Conservation (phyloP, 2,113 vertebrate genomes). For the Dendropsophus ebraccatus region DNA sequence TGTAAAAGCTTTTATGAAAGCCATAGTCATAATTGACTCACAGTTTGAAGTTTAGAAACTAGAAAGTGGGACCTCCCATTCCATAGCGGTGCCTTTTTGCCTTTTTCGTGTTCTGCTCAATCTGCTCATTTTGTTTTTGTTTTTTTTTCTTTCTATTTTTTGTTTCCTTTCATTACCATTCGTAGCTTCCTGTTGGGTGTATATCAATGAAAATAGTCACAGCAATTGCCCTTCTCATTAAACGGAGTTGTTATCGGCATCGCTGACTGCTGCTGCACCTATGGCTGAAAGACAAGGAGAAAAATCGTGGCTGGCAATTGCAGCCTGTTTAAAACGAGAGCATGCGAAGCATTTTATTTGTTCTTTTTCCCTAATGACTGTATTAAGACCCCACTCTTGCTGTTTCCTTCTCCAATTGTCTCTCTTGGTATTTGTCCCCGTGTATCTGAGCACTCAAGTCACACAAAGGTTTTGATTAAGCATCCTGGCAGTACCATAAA, state of each 20-base stretch:
- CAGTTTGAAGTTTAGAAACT: background rate
- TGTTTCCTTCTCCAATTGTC: conserved; percentile 48
- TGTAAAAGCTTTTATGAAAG: conserved; percentile 7
- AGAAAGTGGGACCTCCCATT: background rate
- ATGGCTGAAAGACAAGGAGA: conserved; percentile 24
- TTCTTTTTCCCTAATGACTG: conserved; percentile 51
- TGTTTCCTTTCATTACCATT: conserved; percentile 8
- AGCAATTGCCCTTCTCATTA: conserved; percentile 27
- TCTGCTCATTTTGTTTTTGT: background rate
- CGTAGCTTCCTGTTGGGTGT: background rate
- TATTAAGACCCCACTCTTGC: conserved; percentile 51
- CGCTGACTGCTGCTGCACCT: conserved; percentile 16
- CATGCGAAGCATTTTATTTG: conserved; percentile 46
- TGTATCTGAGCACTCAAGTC: conserved; percentile 45
- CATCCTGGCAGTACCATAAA: conserved; percentile 45
- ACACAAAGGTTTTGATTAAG: conserved; percentile 57
- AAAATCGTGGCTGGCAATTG: conserved; percentile 48
- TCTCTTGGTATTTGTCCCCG: conserved; percentile 49
- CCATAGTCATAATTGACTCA: background rate
- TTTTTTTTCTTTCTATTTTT: background rate
- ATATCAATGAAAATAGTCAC: conserved; percentile 20
- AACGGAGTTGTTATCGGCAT: conserved; percentile 24
- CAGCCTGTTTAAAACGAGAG: conserved; percentile 39
- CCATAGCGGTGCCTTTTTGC: background rate
- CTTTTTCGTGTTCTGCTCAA: no score